These are phyloP conservation scores for Fabriciana adippe DNA, from an alignment of 2,888 invertebrate species.

Conservation along the genomic window DNA sequence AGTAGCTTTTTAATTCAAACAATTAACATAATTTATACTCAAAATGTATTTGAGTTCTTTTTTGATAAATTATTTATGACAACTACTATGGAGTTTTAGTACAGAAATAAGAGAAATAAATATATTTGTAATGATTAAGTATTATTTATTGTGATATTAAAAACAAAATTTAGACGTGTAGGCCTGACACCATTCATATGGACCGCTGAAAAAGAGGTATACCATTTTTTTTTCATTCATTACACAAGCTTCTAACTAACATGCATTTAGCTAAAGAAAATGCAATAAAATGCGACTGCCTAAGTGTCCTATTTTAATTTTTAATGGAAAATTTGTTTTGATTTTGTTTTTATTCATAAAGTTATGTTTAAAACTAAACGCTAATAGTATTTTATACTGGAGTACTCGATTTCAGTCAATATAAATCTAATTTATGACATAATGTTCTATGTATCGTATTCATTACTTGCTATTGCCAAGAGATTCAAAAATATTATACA, in stretches of 20 bases:
- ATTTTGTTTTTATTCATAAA: not conserved
- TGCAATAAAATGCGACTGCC: conserved; percentile 31
- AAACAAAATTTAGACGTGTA: conserved; percentile 68
- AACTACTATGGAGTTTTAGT: no score
- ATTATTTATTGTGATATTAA: conserved; percentile 58
- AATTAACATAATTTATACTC: no score
- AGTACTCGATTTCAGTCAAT: conserved; percentile 62
- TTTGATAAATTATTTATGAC: no score
- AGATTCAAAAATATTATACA: no score
- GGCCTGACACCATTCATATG: conserved; percentile 71
- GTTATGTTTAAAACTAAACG: conserved; percentile 22
- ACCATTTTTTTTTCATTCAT: conserved; percentile 63
- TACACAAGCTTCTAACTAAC: conserved; percentile 42
- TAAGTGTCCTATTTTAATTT: conserved; percentile 34
- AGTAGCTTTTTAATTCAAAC: not conserved
- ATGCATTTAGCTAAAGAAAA: conserved; percentile 38
- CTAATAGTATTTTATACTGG: conserved; percentile 38
- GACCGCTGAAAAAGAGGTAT: conserved; percentile 80
- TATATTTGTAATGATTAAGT: not conserved
- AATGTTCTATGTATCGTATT: no score
- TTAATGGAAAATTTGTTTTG: conserved; percentile 17
- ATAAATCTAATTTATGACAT: conserved; percentile 54
- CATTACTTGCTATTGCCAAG: no score
- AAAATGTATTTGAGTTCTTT: no score
- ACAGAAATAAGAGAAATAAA: no score